Base-by-base conservation (phyloP, 2,888 invertebrate species). In the Neoascia interrupta region DNA sequence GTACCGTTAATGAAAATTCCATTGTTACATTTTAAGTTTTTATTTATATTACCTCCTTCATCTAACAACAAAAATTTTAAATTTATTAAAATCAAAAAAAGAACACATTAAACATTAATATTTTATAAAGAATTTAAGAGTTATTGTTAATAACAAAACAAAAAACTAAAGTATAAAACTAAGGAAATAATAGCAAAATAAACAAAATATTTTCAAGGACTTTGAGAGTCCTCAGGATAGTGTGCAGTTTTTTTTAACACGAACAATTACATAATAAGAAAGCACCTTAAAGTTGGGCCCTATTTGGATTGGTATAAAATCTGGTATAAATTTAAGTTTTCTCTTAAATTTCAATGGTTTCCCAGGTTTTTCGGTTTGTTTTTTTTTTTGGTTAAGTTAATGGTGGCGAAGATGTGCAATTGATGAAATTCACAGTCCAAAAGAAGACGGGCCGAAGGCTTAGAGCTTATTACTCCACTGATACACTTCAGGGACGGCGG, bases 401-500 rank as follows among this genome's bases (percentile, higher is more conserved):
- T 61, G 56, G 51, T 69, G 63, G 43, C 70, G 58, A 58, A 70
- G 39, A 43, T 39, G 58, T 58, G 58, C 68, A 58, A 23, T 34
- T 31, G 26, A 58, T 58, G 49, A 58, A 39, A 19, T 56, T 49
- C 13, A 39, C 39, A 68, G 56, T 66, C 13, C 11, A 16, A 41
- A n/a, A 43, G 10, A 54, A 53, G 19, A 16, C 15, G 8, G 11
- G 15, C 3, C 34, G 13, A 37, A n/a, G 31, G 31, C 75, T 88
- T 87, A 89, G 72, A 88, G 83, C 82, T 89, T 88, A 31, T 92
- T 92, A 90, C 91, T 83, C 84, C 83, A 92, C 34, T 90, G 82
- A 83, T 88, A 88, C 49, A 91, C 90, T 54, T 91, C 89, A 64
- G 96, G 96, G 84, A 95, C 84, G 23, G 95, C 93, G 53, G 92